These are phyloP conservation scores for Pseudococcus longispinus DNA, from an alignment of 2,888 invertebrate genomes.

Conservation along the genomic window DNA sequence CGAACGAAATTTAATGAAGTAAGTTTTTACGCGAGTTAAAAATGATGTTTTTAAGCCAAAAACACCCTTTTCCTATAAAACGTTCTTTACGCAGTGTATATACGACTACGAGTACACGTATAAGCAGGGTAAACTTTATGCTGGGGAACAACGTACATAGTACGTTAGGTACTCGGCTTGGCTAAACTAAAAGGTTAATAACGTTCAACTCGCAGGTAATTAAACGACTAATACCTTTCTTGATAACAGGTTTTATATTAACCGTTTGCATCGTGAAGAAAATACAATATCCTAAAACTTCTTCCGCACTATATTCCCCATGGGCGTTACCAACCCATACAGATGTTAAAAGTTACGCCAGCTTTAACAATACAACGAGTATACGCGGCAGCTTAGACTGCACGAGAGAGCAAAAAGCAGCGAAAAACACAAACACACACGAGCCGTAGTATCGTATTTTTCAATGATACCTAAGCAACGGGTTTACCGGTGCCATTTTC, in stretches of 20 bases:
- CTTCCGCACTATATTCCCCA: constrained; percentile 22
- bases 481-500: constrained; percentile 22
- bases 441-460: constrained; percentile 16
- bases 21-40: constrained; percentile 42
- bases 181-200: constrained; percentile 34
- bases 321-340: constrained; percentile 29
- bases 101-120: background rate
- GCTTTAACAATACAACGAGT: constrained; percentile 30
- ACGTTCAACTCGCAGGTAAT: constrained; percentile 45
- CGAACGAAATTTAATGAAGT: constrained; percentile 41
- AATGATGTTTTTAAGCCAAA: constrained; percentile 33
- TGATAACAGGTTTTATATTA: constrained; percentile 46
- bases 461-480: constrained; percentile 29
- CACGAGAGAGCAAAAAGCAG: background rate
- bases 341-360: constrained; percentile 43
- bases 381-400: background rate
- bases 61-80: background rate
- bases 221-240: constrained; percentile 40
- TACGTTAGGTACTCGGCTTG: background rate
- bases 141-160: background rate
- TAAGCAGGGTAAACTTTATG: background rate
- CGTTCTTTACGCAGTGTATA: background rate
- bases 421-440: background rate
- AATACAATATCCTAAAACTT: constrained; percentile 42
- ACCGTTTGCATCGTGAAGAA: constrained; percentile 20